Evolutionary conservation across 2,113 vertebrate genomes (phyloP).

Genomic region (Pomatorhinus ruficollis): DNA sequence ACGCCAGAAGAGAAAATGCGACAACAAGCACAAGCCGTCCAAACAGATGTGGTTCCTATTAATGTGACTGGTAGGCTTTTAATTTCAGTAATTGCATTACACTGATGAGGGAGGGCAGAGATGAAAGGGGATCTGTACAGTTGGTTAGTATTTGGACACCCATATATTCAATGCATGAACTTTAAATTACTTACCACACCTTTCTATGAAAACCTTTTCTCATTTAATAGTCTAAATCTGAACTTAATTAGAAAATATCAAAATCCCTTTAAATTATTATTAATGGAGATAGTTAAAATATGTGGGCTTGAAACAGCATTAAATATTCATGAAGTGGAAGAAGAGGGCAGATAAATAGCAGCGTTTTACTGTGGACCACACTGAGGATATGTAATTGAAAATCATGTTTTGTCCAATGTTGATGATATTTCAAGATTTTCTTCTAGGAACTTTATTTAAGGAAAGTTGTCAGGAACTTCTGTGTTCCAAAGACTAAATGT

Average conservation of each 20-base stretch:
- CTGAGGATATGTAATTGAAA: background rate
- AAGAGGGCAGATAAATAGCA: background rate
- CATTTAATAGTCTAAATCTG: background rate
- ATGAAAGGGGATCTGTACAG: background rate
- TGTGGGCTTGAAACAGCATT: background rate
- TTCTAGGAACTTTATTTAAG: background rate
- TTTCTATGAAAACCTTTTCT: background rate
- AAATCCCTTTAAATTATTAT: background rate
- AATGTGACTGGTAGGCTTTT: constrained; percentile 89
- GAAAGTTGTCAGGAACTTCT: background rate
- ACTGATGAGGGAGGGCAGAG: background rate
- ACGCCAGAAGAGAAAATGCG: constrained; percentile 98
- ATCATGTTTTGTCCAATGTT: background rate
- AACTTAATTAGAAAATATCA: background rate
- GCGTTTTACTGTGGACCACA: background rate
- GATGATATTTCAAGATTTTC: background rate
- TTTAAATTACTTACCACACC: background rate
- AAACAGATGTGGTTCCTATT: constrained; percentile 92
- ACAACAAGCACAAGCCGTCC: constrained; percentile 87
- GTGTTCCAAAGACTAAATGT: background rate
- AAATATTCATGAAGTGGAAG: background rate
- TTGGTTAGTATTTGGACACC: background rate
- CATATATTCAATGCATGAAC: background rate
- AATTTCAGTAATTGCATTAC: background rate
- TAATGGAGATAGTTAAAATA: background rate